A percentile compares a stretch with the other conserved stretches of the same genome.
Conservation (phyloP, 2,888 invertebrate species). For the Hipparchia semele region DNA sequence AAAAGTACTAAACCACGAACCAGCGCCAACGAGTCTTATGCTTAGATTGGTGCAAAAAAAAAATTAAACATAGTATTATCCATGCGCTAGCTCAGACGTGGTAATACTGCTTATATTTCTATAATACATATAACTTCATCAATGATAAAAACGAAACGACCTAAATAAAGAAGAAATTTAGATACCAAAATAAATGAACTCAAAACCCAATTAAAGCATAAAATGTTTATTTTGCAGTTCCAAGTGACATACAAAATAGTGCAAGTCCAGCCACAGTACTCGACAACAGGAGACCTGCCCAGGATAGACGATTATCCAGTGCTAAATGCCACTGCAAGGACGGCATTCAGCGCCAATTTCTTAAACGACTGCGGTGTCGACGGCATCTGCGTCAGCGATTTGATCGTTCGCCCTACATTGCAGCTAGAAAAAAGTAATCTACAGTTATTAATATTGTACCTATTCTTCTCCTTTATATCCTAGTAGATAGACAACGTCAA, state of each 20-base stretch:
- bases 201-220: background rate
- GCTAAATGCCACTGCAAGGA: slow-evolving; percentile 92
- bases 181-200: too few relatives aligned
- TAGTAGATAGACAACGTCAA: too few relatives aligned
- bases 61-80: too few relatives aligned
- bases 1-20: too few relatives aligned
- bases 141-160: too few relatives aligned
- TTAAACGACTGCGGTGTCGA: slow-evolving; percentile 96
- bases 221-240: slow-evolving; percentile 77
- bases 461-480: too few relatives aligned
- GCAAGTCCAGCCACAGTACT: slow-evolving; percentile 84
- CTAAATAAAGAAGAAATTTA: too few relatives aligned
- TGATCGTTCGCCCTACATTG: slow-evolving; percentile 86
- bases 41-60: too few relatives aligned
- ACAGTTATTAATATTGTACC: background rate
- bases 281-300: slow-evolving; percentile 82
- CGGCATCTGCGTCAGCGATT: slow-evolving; percentile 92
- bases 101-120: too few relatives aligned
- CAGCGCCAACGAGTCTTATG: too few relatives aligned
- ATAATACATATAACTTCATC: too few relatives aligned
- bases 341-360: slow-evolving; percentile 92
- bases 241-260: slow-evolving; percentile 92
- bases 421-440: slow-evolving; percentile 81
- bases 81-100: too few relatives aligned
- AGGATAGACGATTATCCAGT: slow-evolving; percentile 92